Evolutionary conservation across 1,140 invertebrate genomes (phyloP).

Genomic region (Hyphantria cunea): DNA sequence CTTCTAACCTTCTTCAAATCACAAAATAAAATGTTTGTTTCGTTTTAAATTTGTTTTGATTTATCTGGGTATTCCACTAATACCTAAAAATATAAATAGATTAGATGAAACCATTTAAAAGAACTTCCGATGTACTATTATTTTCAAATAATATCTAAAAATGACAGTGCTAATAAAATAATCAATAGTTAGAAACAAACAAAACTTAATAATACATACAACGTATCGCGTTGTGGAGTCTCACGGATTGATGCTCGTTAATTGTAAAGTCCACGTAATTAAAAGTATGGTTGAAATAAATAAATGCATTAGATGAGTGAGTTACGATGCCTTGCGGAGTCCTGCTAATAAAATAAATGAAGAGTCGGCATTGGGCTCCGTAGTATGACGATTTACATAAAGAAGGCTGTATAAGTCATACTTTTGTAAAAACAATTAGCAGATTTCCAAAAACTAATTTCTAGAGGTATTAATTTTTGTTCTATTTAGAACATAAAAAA

Average conservation of each 20-base stretch:
- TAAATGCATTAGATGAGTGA: conserved; percentile 62
- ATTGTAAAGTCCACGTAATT: conserved; percentile 53
- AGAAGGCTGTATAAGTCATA: conserved; percentile 27
- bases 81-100: no score
- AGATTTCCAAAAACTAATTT: no score
- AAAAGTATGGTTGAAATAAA: conserved; percentile 54
- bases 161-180: no score
- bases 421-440: background rate
- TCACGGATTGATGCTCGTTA: conserved; percentile 44
- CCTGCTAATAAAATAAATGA: conserved; percentile 69
- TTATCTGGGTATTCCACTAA: no score
- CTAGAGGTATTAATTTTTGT: no score
- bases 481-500: no score
- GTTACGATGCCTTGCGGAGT: conserved; percentile 58
- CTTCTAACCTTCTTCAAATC: no score
- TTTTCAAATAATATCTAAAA: no score
- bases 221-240: conserved; percentile 27
- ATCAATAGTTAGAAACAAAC: background rate
- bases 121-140: no score
- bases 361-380: conserved; percentile 42
- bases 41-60: no score
- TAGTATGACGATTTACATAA: conserved; percentile 5
- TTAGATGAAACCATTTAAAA: no score
- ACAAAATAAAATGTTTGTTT: no score
- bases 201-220: background rate